Conservation (phyloP, 2,888 invertebrate genomes). For the Molorchus minor region DNA sequence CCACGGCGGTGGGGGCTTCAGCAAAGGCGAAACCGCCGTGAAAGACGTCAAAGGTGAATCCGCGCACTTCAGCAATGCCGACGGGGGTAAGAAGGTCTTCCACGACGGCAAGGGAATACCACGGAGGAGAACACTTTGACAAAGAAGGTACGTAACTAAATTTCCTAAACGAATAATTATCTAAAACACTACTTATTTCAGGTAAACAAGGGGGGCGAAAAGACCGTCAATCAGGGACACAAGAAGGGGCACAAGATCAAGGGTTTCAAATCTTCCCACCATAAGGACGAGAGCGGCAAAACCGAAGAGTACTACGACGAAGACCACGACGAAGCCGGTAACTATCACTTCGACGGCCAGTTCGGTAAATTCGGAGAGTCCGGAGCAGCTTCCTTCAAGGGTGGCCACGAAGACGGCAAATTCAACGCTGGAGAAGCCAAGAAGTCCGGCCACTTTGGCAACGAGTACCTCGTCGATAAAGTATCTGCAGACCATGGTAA, state of each 20-base stretch:
- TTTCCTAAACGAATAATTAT: background rate
- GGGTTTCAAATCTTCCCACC: slow-evolving; percentile 73
- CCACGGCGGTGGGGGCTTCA: slow-evolving; percentile 66
- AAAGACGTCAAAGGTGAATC: slow-evolving; percentile 62
- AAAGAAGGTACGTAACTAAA: slow-evolving; percentile 64
- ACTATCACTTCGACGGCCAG: slow-evolving; percentile 67
- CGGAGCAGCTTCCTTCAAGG: slow-evolving; percentile 68
- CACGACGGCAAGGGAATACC: slow-evolving; percentile 70
- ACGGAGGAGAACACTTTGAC: slow-evolving; percentile 68
- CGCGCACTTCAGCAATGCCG: slow-evolving; percentile 67
- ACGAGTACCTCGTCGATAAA: slow-evolving; percentile 68
- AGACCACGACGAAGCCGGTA: slow-evolving; percentile 71
- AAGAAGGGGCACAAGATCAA: slow-evolving; percentile 73
- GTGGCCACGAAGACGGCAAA: slow-evolving; percentile 69
- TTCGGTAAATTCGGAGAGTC: slow-evolving; percentile 69
- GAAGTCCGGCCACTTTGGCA: slow-evolving; percentile 69
- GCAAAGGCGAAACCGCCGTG: slow-evolving; percentile 61
- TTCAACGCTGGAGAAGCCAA: slow-evolving; percentile 68
- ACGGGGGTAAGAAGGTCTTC: slow-evolving; percentile 68
- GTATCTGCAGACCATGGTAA: slow-evolving; percentile 70
- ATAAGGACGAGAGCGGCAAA: slow-evolving; percentile 73
- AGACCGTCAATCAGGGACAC: slow-evolving; percentile 68
- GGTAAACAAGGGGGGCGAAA: slow-evolving; percentile 67
- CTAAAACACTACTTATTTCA: slow-evolving; percentile 25
- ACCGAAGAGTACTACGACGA: slow-evolving; percentile 73